These are phyloP conservation scores for Drosophila siamana DNA, from an alignment of 2,888 invertebrate species.

Conservation along the genomic window DNA sequence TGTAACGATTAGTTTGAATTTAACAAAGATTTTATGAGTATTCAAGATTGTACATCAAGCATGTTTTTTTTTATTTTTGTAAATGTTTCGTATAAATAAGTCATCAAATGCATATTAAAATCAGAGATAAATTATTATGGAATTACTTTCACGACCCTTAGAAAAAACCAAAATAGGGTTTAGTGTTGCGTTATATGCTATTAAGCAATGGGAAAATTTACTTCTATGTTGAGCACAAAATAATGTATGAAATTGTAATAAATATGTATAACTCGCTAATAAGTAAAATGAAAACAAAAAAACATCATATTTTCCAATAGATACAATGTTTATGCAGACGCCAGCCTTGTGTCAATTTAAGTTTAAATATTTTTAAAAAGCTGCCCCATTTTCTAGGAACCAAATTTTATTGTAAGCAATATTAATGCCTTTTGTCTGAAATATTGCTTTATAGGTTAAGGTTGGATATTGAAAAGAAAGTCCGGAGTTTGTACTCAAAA, in stretches of 20 bases:
- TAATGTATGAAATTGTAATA: conserved; percentile 56
- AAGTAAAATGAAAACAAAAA: conserved; percentile 31
- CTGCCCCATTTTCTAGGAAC: neutral
- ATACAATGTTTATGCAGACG: conserved; percentile 22
- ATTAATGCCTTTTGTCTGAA: too few relatives aligned
- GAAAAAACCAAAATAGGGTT: conserved; percentile 24
- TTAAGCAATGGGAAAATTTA: conserved; percentile 22
- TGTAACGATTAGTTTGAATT: conserved; percentile 47
- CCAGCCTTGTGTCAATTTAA: neutral
- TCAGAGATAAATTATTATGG: conserved; percentile 51
- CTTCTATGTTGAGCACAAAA: conserved; percentile 58
- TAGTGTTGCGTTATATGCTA: conserved; percentile 22
- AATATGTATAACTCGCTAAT: conserved; percentile 48
- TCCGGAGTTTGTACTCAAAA: too few relatives aligned
- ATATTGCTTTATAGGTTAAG: too few relatives aligned
- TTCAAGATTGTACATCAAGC: conserved; percentile 50
- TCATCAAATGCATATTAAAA: conserved; percentile 61
- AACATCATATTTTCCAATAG: conserved; percentile 27
- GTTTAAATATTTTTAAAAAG: neutral
- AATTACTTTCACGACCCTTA: conserved; percentile 28
- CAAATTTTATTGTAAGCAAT: too few relatives aligned
- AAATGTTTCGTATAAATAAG: conserved; percentile 63
- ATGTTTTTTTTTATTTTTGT: conserved; percentile 45
- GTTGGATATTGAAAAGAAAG: too few relatives aligned
- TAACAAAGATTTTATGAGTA: conserved; percentile 44